Evolutionary conservation across 2,113 vertebrate genomes (phyloP).

Genomic region (Datnioides undecimradiatus): DNA sequence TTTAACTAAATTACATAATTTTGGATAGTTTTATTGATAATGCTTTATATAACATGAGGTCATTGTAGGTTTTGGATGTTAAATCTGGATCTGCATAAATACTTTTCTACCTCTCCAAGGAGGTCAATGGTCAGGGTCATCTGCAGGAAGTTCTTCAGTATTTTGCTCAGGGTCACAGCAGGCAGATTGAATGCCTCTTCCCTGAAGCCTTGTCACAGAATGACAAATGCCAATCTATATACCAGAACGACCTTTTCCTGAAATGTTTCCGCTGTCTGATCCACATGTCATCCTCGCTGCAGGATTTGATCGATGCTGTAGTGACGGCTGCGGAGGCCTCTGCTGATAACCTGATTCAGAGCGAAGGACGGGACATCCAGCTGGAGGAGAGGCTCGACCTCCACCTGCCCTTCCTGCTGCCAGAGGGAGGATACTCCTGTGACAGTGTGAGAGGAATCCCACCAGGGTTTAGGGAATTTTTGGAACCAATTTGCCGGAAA

Average conservation of each 20-base stretch:
- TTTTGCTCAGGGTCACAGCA: conserved; percentile 17
- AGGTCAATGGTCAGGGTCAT: neutral
- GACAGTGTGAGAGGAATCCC: conserved; percentile 91
- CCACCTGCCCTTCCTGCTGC: conserved; percentile 92
- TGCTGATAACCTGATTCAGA: conserved; percentile 87
- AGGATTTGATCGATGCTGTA: conserved; percentile 91
- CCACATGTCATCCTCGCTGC: conserved; percentile 16
- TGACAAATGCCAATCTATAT: conserved; percentile 39
- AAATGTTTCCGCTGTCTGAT: conserved; percentile 29
- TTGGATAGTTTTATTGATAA: no score
- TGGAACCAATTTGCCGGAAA: conserved; percentile 91
- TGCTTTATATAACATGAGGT: no score
- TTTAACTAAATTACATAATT: no score
- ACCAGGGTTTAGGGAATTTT: conserved; percentile 90
- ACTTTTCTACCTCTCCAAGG: neutral
- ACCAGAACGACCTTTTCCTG: conserved; percentile 40
- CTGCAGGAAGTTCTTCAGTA: neutral
- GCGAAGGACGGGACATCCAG: conserved; percentile 88
- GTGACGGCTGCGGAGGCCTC: conserved; percentile 88
- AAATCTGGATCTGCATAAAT: no score
- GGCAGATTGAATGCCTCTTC: conserved; percentile 21
- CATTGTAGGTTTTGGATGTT: no score
- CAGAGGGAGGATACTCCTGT: conserved; percentile 94
- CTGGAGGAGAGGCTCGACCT: conserved; percentile 92
- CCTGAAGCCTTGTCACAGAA: conserved; percentile 39